Conservation (phyloP, 1,140 invertebrate genomes). For the Diorhabda sublineata region DNA sequence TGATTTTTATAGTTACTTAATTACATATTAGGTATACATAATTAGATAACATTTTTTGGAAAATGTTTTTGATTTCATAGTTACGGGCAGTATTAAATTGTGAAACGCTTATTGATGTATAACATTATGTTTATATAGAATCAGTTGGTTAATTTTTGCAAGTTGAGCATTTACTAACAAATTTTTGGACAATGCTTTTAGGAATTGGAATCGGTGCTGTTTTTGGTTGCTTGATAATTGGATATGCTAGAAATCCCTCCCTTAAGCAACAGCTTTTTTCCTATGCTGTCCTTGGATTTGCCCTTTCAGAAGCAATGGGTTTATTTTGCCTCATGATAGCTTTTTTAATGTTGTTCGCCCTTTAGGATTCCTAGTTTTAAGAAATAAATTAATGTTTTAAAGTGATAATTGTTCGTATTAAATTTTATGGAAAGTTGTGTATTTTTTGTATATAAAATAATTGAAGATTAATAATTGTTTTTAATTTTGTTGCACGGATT, state of each 20-base stretch:
- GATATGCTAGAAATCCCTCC: slow-evolving; percentile 88
- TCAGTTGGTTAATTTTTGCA: slow-evolving; percentile 13
- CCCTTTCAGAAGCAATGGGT: slow-evolving; percentile 93
- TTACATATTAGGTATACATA: too few species aligned
- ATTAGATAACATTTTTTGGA: too few species aligned
- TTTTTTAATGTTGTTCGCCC: slow-evolving; percentile 84
- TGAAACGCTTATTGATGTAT: too few species aligned
- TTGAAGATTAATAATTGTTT: too few species aligned
- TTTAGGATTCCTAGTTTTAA: slow-evolving; percentile 48
- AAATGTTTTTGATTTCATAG: too few species aligned
- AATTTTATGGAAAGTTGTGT: slow-evolving; percentile 13
- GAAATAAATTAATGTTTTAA: slow-evolving; percentile 14
- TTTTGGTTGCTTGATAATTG: slow-evolving; percentile 88
- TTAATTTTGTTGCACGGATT: too few species aligned
- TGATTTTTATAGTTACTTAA: too few species aligned
- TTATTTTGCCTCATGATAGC: slow-evolving; percentile 96
- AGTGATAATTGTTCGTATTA: not conserved
- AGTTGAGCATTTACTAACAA: not conserved
- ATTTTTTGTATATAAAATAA: too few species aligned
- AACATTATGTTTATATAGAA: not conserved
- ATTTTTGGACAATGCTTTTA: slow-evolving; percentile 47
- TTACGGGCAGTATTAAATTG: too few species aligned
- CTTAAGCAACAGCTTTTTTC: slow-evolving; percentile 92
- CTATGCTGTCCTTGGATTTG: slow-evolving; percentile 91
- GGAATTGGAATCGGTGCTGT: slow-evolving; percentile 90